Base-by-base conservation (phyloP, 2,113 vertebrate genomes). In the Cathartes aura region DNA sequence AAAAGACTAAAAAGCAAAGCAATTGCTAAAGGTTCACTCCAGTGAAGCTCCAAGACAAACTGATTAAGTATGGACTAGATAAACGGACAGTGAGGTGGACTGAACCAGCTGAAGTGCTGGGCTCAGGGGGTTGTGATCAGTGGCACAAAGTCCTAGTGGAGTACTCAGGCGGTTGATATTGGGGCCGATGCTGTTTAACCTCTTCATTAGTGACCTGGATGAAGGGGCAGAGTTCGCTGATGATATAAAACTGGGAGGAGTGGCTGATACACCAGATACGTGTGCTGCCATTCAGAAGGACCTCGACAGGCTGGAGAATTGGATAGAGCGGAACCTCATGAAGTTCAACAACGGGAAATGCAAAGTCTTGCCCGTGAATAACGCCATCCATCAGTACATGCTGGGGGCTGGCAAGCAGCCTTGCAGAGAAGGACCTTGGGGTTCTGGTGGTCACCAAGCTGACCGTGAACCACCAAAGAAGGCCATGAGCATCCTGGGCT, bases 301-400 rank as follows among this genome's bases (percentile, higher is more conserved):
- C 38, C n/a, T 42, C 0, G 0, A 47, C 7, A 59, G 34, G 50
- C 62, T 68, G 10, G 6, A 58, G 29, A 56, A 48, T 0, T 32
- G 21, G 17, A 36, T 18, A 19, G 53, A 93, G 66, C 5, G 2
- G 30, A 71, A 64, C 18, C 8, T 82, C 21, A 53, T 4, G 13
- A 64, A 45, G 27, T 58, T 58, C 50, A 59, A 16, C 26, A 62
- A 24, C 3, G 32, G 20, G 34, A 75, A 75, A 40, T 17, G 29
- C 48, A 12, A 40, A 76, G 56, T 53, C 70, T 50, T 82, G 38
- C 38, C 17, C 2, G 1, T 19, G 21, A 90, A 12, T 48, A 62
- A 38, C 2, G 2, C 53, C 47, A 84, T 11, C 11, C 29, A 27
- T 22, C 66, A 67, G 47, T 32, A 68, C n/a, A 9, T 17, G 6